These are phyloP conservation scores for Somateria mollissima DNA, from an alignment of 2,797 vertebrate species.

Conservation along the genomic window DNA sequence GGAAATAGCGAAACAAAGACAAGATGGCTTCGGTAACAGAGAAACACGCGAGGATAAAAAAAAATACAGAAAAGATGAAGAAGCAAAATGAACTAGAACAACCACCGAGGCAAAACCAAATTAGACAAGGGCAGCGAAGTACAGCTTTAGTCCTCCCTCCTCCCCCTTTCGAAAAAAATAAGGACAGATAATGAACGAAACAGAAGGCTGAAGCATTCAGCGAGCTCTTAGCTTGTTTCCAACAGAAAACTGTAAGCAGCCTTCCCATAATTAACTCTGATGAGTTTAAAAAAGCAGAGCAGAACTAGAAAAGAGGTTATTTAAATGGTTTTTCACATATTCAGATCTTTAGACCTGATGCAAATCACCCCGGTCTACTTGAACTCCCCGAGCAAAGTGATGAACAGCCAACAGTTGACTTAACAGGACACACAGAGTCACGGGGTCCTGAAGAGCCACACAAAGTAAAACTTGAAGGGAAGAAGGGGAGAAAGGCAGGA, in stretches of 20 bases:
- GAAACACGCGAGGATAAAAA: not conserved
- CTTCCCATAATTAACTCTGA: not conserved
- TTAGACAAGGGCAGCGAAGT: not conserved
- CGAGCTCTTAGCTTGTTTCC: not conserved
- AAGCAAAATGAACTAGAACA: not conserved
- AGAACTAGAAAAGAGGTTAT: slow-evolving; percentile 32
- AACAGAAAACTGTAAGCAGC: not conserved
- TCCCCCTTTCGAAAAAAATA: not conserved
- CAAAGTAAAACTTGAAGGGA: not conserved
- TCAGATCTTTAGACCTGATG: not conserved
- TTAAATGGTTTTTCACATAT: slow-evolving; percentile 29
- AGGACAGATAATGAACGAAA: not conserved
- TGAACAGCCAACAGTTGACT: not conserved
- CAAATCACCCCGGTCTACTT: not conserved
- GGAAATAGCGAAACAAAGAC: not conserved
- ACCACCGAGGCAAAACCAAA: not conserved
- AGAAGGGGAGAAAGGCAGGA: not conserved
- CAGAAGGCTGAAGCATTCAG: not conserved
- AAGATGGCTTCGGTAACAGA: not conserved
- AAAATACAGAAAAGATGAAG: not conserved
- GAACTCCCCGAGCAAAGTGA: not conserved
- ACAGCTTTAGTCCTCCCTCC: not conserved
- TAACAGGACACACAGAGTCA: not conserved
- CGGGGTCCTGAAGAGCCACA: fast-evolving
- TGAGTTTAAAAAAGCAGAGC: not conserved